Base-by-base conservation (phyloP, 2,113 vertebrate species). In the Campylomormyrus numenius region DNA sequence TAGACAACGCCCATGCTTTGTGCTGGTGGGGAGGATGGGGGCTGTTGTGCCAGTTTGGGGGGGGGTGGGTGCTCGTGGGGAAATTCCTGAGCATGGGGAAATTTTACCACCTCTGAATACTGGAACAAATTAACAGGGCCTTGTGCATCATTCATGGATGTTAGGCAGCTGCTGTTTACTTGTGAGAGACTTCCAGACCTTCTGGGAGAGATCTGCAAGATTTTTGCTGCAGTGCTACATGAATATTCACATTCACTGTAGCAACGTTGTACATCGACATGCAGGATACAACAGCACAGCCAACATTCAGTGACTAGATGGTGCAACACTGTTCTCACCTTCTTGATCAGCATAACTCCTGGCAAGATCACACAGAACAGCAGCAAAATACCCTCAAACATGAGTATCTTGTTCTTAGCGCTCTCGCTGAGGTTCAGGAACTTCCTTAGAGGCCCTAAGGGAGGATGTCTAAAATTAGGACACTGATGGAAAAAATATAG, bases 351-450 rank as follows among this genome's bases (percentile, higher is more conserved):
- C 15, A 45, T 13, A 56, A 49, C 11, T 1, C 95, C 94, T 39
- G 96, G 95, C 62, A 95, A 0, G 15, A 96, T 2, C 88, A 95
- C 93, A 86, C 91, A 94, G 45, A 96, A 39, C 0, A 96, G 74
- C 62, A 96, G 93, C 0, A 96, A 42, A 70, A 96, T 15, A 10
- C 94, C 96, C 90, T 96, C 94, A 13, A 86, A 89, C 0, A 77
- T 93, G 88, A 96, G 94, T 93, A 96, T 94, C 42, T n/a, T 92
- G 93, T 96, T 96, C 92, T 96, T 96, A 87, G 91, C 91, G 21
- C 3, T 89, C 90, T 96, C 95, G 0, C 89, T 94, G 77, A 96
- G 50, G 89, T 94, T 89, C 90, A 96, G 90, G 0, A 85, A 92
- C 91, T 95, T 96, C 9, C 88, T 1, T 45, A 95, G 3, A 0